Percentiles rank a stretch among this genome's conserved stretches.
Conservation (phyloP, 2,888 invertebrate species). For the Gymnocheta viridis region DNA sequence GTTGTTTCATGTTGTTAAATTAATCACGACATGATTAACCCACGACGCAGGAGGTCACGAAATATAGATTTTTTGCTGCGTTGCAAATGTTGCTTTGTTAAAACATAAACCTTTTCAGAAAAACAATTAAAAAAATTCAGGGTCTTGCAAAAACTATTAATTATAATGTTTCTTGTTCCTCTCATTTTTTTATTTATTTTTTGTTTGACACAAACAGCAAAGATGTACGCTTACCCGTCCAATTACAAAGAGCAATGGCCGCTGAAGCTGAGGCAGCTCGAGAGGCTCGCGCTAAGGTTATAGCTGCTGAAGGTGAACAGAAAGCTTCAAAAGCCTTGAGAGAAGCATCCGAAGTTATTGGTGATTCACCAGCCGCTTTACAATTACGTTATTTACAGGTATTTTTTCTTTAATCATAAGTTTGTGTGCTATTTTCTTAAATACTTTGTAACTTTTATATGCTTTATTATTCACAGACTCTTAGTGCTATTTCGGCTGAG, state of each 20-base stretch:
- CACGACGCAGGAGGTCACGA: slow-evolving; percentile 28
- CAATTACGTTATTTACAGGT: slow-evolving; percentile 96
- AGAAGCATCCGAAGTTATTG: slow-evolving; percentile 97
- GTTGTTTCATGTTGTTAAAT: slow-evolving; percentile 26
- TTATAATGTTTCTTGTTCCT: background rate
- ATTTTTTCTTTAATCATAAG: slow-evolving; percentile 27
- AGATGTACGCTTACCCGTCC: slow-evolving; percentile 95
- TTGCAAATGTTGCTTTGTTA: background rate
- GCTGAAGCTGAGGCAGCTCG: slow-evolving; percentile 97
- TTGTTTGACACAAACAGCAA: slow-evolving; percentile 85
- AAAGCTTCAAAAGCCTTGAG: slow-evolving; percentile 96
- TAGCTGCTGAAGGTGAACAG: slow-evolving; percentile 98
- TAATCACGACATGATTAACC: slow-evolving; percentile 43
- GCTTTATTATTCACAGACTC: slow-evolving; percentile 86
- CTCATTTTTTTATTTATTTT: background rate
- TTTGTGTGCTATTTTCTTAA: background rate
- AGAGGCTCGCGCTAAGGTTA: slow-evolving; percentile 97
- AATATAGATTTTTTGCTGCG: slow-evolving; percentile 36
- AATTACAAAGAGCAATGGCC: slow-evolving; percentile 97
- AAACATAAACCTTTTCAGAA: background rate
- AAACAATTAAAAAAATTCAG: background rate
- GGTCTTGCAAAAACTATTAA: slow-evolving; percentile 6
- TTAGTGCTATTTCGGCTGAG: slow-evolving; percentile 98
- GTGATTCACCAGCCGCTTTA: slow-evolving; percentile 96
- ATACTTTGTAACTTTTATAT: background rate